Percentiles rank a stretch among this genome's conserved stretches.
These are phyloP conservation scores for Ahaetulla prasina DNA, from an alignment of 2,113 vertebrate genomes.

Conservation along the genomic window DNA sequence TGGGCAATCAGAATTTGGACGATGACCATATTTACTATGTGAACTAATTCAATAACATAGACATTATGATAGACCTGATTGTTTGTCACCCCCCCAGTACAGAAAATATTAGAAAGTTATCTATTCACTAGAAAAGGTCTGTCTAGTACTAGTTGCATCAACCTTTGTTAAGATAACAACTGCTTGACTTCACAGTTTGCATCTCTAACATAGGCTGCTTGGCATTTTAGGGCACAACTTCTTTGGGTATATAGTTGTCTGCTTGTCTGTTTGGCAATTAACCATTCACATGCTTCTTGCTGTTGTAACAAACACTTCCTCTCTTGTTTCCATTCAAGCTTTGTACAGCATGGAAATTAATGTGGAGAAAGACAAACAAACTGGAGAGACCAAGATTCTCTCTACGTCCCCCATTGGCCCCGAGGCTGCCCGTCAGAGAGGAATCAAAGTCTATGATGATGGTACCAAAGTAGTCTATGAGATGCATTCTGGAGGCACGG, in stretches of 20 bases:
- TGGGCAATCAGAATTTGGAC: background rate
- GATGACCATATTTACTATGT: background rate
- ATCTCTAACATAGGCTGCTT: slow-evolving; percentile 61
- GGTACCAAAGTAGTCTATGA: slow-evolving; percentile 94
- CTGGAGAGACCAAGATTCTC: slow-evolving; percentile 91
- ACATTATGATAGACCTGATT: slow-evolving; percentile 23
- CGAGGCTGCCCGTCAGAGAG: slow-evolving; percentile 82
- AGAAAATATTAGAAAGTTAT: background rate
- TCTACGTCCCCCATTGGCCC: slow-evolving; percentile 85
- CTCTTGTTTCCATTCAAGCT: slow-evolving; percentile 86
- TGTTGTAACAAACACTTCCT: slow-evolving; percentile 86
- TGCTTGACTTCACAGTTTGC: slow-evolving; percentile 23
- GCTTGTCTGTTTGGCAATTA: slow-evolving; percentile 83
- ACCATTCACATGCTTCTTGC: slow-evolving; percentile 84
- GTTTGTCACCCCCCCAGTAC: background rate
- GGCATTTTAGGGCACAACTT: slow-evolving; percentile 52
- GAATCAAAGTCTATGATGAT: slow-evolving; percentile 93
- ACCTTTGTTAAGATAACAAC: slow-evolving; percentile 37
- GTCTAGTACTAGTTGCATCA: background rate
- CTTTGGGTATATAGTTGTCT: slow-evolving; percentile 51
- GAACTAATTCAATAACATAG: slow-evolving; percentile 12
- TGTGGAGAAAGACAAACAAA: slow-evolving; percentile 93
- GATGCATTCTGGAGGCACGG: slow-evolving; percentile 83
- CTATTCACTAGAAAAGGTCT: background rate
- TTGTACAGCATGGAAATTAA: slow-evolving; percentile 99